Evolutionary conservation across 2,113 vertebrate species (phyloP).

Genomic region (Phasianus colchicus): DNA sequence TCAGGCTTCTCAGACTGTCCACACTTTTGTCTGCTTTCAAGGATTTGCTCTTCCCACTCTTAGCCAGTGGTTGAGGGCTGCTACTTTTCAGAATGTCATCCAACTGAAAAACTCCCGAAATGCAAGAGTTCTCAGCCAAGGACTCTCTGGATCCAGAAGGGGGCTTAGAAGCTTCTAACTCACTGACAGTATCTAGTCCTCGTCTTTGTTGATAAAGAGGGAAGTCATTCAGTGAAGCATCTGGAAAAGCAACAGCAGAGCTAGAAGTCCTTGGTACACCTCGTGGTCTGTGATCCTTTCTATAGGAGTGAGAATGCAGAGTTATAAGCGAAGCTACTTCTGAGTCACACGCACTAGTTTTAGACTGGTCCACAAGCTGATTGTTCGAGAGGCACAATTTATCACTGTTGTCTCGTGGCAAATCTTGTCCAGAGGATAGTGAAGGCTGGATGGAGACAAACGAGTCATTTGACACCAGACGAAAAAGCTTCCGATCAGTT

Average conservation of each 20-base stretch:
- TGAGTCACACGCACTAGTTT: conserved; percentile 86
- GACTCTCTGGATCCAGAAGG: conserved; percentile 83
- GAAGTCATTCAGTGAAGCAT: conserved; percentile 91
- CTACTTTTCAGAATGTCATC: conserved; percentile 79
- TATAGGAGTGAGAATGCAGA: conserved; percentile 92
- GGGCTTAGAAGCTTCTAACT: conserved; percentile 90
- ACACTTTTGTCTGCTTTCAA: conserved; percentile 89
- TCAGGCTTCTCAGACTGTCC: conserved; percentile 94
- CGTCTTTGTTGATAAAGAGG: conserved; percentile 91
- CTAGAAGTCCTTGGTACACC: conserved; percentile 98
- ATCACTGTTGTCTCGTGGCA: conserved; percentile 85
- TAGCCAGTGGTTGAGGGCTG: conserved; percentile 77
- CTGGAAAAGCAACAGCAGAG: conserved; percentile 96
- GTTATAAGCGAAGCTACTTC: conserved; percentile 85
- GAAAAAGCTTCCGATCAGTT: conserved; percentile 94
- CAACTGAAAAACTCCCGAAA: conserved; percentile 83
- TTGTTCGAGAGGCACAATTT: conserved; percentile 84
- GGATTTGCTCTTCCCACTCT: conserved; percentile 79
- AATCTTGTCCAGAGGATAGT: conserved; percentile 91
- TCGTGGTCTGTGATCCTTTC: conserved; percentile 92
- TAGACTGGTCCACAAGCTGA: conserved; percentile 87
- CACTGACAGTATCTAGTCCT: conserved; percentile 94
- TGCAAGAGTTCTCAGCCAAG: conserved; percentile 78
- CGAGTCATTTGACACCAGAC: conserved; percentile 94
- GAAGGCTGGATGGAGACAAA: conserved; percentile 97